Evolutionary conservation across 2,888 invertebrate genomes (phyloP).

Genomic region (Acanthosepion pharaonis): DNA sequence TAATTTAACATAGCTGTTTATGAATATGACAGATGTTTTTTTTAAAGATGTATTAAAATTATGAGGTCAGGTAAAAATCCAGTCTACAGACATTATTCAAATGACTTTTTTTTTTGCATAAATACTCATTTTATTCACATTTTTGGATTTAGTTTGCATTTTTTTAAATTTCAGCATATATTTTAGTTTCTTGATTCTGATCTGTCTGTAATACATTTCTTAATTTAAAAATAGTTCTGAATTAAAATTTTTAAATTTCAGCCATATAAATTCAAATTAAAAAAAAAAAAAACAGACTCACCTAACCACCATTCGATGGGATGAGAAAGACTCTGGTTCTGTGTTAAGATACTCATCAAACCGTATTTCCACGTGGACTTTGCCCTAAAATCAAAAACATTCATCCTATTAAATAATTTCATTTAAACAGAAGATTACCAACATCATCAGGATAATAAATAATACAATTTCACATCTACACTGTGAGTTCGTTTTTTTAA

Average conservation of each 20-base stretch:
- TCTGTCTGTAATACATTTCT: too few species aligned
- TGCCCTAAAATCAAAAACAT: slow-evolving; percentile 75
- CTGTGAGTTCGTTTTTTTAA: too few species aligned
- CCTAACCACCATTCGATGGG: slow-evolving; percentile 77
- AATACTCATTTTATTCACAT: neutral
- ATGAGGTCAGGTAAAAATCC: neutral
- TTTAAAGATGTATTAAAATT: too few species aligned
- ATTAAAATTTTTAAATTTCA: too few species aligned
- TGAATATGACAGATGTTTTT: too few species aligned
- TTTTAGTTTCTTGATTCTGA: too few species aligned
- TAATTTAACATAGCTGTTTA: too few species aligned
- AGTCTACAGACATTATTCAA: neutral
- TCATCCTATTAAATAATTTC: neutral
- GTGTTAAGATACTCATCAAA: slow-evolving; percentile 79
- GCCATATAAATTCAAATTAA: neutral
- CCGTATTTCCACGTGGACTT: slow-evolving; percentile 87
- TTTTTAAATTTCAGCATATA: too few species aligned
- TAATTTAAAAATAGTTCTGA: too few species aligned
- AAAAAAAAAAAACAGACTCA: slow-evolving; percentile 58
- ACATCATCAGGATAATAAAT: too few species aligned
- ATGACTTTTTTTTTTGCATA: neutral
- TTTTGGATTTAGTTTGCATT: neutral
- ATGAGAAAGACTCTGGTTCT: slow-evolving; percentile 67
- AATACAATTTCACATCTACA: too few species aligned
- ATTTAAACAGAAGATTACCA: neutral